Conservation (phyloP, 2,888 invertebrate genomes). For the Yponomeuta malinellus region DNA sequence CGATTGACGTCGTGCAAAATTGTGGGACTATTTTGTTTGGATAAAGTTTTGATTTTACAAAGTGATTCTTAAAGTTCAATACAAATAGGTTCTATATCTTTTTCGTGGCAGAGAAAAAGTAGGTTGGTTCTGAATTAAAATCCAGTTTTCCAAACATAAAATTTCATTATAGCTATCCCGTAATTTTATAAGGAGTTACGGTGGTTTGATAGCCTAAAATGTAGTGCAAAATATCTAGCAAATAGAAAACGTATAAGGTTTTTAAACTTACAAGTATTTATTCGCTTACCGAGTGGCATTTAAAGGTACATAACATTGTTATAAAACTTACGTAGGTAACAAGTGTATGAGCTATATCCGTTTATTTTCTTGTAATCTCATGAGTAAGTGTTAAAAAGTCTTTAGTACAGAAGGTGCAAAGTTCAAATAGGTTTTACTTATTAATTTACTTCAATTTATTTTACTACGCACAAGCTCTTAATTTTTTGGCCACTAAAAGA, state of each 20-base stretch:
- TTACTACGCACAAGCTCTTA: too few relatives aligned
- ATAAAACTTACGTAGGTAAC: background rate
- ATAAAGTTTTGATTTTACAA: background rate
- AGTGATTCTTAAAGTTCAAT: background rate
- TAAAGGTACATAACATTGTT: background rate
- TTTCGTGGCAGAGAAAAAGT: too few relatives aligned
- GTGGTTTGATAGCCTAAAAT: background rate
- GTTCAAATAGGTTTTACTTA: too few relatives aligned
- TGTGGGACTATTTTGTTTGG: background rate
- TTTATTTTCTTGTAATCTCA: constrained; percentile 14
- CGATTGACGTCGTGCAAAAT: background rate
- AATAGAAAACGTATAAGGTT: background rate
- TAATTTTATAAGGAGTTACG: background rate
- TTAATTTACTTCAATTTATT: too few relatives aligned
- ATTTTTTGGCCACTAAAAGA: too few relatives aligned
- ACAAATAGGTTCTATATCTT: background rate
- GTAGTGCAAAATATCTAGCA: background rate
- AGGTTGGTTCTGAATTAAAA: too few relatives aligned
- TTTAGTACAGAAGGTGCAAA: background rate
- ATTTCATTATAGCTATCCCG: background rate
- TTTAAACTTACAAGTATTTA: background rate
- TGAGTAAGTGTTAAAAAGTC: background rate
- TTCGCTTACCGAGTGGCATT: background rate
- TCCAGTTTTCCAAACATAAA: background rate
- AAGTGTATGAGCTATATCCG: constrained; percentile 18